Evolutionary conservation across 1,140 invertebrate genomes (phyloP).

Genomic region (Papilio machaon): DNA sequence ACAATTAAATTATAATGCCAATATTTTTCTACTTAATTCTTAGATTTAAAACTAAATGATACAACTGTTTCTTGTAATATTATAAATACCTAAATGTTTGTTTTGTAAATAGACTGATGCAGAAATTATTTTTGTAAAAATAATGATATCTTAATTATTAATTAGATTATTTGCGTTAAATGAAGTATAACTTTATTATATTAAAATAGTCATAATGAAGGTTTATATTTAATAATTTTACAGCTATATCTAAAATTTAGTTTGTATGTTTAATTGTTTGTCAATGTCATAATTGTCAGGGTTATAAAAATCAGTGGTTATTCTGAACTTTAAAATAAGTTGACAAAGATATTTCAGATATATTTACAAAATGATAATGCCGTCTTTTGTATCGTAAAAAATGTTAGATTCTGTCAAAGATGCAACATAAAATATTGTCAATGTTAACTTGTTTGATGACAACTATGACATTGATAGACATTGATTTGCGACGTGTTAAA

Average conservation of each 20-base stretch:
- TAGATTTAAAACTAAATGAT: background rate
- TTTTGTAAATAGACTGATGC: too few species aligned
- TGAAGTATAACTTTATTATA: too few species aligned
- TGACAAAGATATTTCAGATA: background rate
- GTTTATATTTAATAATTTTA: background rate
- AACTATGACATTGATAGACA: background rate
- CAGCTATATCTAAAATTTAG: background rate
- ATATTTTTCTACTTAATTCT: slow-evolving; percentile 46
- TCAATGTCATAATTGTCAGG: background rate
- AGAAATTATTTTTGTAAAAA: too few species aligned
- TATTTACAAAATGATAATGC: background rate
- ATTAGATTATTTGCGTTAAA: too few species aligned
- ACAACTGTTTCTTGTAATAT: background rate
- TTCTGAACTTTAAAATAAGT: background rate
- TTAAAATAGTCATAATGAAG: background rate
- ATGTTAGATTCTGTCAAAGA: background rate
- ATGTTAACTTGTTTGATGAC: background rate
- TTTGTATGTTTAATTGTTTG: background rate
- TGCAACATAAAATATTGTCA: background rate
- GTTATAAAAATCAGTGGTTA: background rate
- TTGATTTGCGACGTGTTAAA: background rate
- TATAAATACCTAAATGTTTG: background rate
- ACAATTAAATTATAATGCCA: slow-evolving; percentile 68
- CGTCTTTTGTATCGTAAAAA: background rate
- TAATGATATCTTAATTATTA: too few species aligned